Base-by-base conservation (phyloP, 2,797 vertebrate genomes). In the Falco columbarius region DNA sequence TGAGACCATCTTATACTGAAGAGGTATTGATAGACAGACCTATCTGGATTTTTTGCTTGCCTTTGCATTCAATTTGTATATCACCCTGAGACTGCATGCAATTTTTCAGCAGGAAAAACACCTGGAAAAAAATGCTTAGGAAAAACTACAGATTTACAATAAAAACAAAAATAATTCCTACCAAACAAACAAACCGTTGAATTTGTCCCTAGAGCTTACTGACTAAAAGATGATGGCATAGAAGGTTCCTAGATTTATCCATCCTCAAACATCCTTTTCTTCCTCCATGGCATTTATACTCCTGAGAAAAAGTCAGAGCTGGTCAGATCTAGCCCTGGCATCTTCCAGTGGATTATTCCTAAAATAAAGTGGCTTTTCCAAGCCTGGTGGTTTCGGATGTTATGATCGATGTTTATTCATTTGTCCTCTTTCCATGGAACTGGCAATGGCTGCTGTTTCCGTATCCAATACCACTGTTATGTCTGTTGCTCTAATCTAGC, bases 321-420 rank as follows among this genome's bases (percentile, higher is more conserved):
- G 70, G 66, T 75, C 75, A 79, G 62, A 86, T 72, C 59, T 66
- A 81, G n/a, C 52, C 71, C 55, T 91, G 91, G 71, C 90, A 84
- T 71, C 70, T 81, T 95, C 80, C 55, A 56, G 80, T 51, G 66
- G 40, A 84, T 91, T 88, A 91, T 94, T 95, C 91, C 87, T 96
- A 86, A 96, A 96, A 88, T 86, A 94, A 95, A 93, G 80, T 88
- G 90, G 66, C 76, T 95, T 91, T 95, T 95, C 94, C 95, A 91
- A 90, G 94, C 55, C 82, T 91, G 44, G 54, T 91, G 87, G 84
- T 95, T 97, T 97, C 84, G 81, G 68, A 95, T 86, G 62, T 72
- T 95, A 63, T 70, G 63, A 81, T 14, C 2, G 1, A 59, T 90
- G 89, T 95, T 96, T 90, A 82, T 89, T 93, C 76, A 52, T 89